phyloP scores from a whole-genome alignment of 2,888 invertebrate species.

The Chromoteleia sp. region DNA sequence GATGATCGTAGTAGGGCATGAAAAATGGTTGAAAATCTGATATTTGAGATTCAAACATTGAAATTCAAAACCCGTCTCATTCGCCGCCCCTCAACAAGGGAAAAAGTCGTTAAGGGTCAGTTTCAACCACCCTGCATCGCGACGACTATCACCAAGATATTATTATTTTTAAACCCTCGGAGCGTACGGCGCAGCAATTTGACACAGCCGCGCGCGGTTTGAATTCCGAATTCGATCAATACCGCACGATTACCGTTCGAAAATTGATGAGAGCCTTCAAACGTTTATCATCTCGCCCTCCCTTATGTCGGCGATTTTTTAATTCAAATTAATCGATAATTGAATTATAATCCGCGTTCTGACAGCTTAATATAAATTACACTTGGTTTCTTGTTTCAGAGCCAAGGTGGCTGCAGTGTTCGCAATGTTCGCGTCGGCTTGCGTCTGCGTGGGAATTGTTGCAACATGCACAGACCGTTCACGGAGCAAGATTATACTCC shows the following conservation, averaged over 20 bases:
- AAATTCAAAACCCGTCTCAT: slow-evolving; percentile 84
- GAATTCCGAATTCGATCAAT: slow-evolving; percentile 81
- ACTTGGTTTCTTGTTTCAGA: slow-evolving; percentile 88
- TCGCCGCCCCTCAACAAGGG: slow-evolving; percentile 74
- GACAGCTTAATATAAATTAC: slow-evolving; percentile 39
- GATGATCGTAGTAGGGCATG: slow-evolving; percentile 79
- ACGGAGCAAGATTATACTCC: slow-evolving; percentile 97
- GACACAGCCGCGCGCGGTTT: slow-evolving; percentile 74
- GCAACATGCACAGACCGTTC: slow-evolving; percentile 97
- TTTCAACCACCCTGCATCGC: slow-evolving; percentile 77
- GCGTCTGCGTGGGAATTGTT: slow-evolving; percentile 98
- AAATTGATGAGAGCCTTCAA: slow-evolving; percentile 43
- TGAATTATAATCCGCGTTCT: slow-evolving; percentile 47
- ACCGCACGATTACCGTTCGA: slow-evolving; percentile 44
- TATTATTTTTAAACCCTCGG: slow-evolving; percentile 71
- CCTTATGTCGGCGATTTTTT: slow-evolving; percentile 19
- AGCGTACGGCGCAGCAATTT: slow-evolving; percentile 66
- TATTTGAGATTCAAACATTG: slow-evolving; percentile 85
- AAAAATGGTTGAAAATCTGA: slow-evolving; percentile 85
- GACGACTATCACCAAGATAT: slow-evolving; percentile 67
- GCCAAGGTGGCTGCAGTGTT: slow-evolving; percentile 97
- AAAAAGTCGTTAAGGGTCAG: slow-evolving; percentile 85
- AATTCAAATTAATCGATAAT: slow-evolving; percentile 46
- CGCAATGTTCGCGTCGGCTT: slow-evolving; percentile 95
- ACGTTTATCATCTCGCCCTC: slow-evolving; percentile 44